Evolutionary conservation across 2,888 invertebrate genomes (phyloP).

Genomic region (Scaptomyza flava): DNA sequence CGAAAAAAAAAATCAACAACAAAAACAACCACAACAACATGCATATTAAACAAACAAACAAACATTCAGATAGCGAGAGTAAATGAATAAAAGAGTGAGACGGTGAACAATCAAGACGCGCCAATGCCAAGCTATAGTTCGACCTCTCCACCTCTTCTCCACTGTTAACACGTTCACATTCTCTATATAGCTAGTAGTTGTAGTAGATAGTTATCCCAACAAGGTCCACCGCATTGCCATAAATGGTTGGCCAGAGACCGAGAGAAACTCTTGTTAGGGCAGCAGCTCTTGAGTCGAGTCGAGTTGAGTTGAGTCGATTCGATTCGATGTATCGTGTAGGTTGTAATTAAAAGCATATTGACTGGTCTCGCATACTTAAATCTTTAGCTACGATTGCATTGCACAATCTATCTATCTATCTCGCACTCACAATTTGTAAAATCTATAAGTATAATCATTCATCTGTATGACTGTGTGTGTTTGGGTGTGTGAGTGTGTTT

Average conservation of each 20-base stretch:
- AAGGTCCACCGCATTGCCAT: conserved; percentile 76
- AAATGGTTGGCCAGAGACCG: conserved; percentile 62
- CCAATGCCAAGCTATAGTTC: conserved; percentile 58
- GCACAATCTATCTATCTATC: conserved; percentile 40
- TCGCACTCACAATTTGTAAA: conserved; percentile 50
- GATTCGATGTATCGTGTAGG: conserved; percentile 49
- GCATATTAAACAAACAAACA: conserved; percentile 44
- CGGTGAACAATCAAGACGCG: conserved; percentile 19
- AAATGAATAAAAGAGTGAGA: not conserved
- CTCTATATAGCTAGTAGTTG: conserved; percentile 9
- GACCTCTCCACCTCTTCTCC: not conserved
- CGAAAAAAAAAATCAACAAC: conserved; percentile 32
- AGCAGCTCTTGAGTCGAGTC: conserved; percentile 2
- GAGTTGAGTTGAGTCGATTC: not conserved
- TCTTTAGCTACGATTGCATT: conserved; percentile 53
- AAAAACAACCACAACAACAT: conserved; percentile 5
- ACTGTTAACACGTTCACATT: conserved; percentile 21
- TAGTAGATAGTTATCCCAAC: conserved; percentile 26
- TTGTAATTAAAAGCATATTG: conserved; percentile 78
- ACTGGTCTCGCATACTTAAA: conserved; percentile 55
- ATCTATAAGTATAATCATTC: conserved; percentile 31
- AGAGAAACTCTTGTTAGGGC: conserved; percentile 65
- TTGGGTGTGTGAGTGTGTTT: conserved; percentile 8
- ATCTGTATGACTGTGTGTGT: conserved; percentile 2
- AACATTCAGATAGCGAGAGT: conserved; percentile 15